Percentiles rank a stretch among this genome's conserved stretches.
Evolutionary conservation across 2,113 vertebrate genomes (phyloP).

Genomic region (Choloepus hoffmanni): DNA sequence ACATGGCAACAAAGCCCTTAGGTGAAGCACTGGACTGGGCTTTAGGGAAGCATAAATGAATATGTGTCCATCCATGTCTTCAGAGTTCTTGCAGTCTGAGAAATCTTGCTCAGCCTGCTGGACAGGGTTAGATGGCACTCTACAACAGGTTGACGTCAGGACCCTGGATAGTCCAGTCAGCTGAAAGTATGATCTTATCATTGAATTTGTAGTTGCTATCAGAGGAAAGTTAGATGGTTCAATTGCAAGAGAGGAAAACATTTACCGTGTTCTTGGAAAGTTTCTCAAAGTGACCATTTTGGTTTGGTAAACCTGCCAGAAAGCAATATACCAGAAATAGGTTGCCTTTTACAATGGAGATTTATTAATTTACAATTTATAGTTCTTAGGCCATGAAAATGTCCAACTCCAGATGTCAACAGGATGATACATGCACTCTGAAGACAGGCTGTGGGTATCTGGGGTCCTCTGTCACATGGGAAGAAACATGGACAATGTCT

Average conservation of each 20-base stretch:
- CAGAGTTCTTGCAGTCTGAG: background rate
- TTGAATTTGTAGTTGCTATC: background rate
- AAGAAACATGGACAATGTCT: too few species aligned
- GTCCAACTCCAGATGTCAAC: too few species aligned
- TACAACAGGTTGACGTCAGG: background rate
- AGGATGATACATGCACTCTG: too few species aligned
- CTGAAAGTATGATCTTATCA: background rate
- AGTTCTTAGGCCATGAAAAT: too few species aligned
- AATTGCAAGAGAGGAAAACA: background rate
- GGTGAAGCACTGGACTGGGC: background rate
- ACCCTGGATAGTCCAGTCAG: background rate
- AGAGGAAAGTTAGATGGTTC: background rate
- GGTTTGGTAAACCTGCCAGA: too few species aligned
- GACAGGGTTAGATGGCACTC: background rate
- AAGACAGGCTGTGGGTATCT: too few species aligned
- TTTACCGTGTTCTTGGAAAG: background rate
- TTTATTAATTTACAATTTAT: too few species aligned
- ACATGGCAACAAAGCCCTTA: background rate
- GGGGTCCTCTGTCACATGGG: too few species aligned
- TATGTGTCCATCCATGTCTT: background rate
- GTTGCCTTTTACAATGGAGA: too few species aligned
- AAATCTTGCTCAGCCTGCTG: background rate
- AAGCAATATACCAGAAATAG: too few species aligned
- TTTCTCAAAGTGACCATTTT: background rate
- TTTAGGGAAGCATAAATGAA: background rate